A percentile compares a stretch with the other conserved stretches of the same genome.
phyloP scores from a whole-genome alignment of 2,113 vertebrate genomes.

The Halcyon senegalensis region DNA sequence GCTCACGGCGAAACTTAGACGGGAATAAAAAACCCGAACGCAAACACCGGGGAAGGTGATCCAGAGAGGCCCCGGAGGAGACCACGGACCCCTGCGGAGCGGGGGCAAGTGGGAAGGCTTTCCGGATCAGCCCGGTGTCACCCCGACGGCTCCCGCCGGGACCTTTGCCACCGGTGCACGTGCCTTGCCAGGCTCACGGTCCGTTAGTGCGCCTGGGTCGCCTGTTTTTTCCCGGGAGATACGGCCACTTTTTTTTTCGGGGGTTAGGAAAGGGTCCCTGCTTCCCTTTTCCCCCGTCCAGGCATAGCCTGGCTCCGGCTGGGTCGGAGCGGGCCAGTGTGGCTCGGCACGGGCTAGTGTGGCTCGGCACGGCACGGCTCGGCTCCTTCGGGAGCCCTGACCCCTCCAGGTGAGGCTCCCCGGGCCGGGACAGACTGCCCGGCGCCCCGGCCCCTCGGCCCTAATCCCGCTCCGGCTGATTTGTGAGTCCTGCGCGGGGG shows the following conservation, averaged over 20 bases:
- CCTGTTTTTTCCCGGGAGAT: background rate
- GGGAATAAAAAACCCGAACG: background rate
- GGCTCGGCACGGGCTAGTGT: background rate
- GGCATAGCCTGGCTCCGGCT: background rate
- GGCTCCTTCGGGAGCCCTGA: background rate
- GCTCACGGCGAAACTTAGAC: background rate
- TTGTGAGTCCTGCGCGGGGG: slow-evolving; percentile 43
- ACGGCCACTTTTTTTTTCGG: background rate
- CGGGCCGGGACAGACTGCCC: slow-evolving; percentile 59
- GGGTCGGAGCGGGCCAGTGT: background rate
- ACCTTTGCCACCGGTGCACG: background rate
- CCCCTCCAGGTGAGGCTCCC: slow-evolving; percentile 56
- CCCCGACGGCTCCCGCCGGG: background rate
- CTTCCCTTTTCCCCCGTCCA: background rate
- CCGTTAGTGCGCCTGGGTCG: background rate
- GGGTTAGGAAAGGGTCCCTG: background rate
- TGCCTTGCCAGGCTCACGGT: background rate
- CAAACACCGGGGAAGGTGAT: background rate
- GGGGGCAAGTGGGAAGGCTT: background rate
- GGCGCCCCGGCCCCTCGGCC: slow-evolving; percentile 58
- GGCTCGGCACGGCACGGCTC: background rate
- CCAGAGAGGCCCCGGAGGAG: too few relatives aligned
- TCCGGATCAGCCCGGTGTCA: background rate
- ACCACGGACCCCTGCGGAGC: background rate
- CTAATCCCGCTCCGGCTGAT: slow-evolving; percentile 61